These are phyloP conservation scores for Abrostola tripartita DNA, from an alignment of 2,888 invertebrate species.

Conservation along the genomic window DNA sequence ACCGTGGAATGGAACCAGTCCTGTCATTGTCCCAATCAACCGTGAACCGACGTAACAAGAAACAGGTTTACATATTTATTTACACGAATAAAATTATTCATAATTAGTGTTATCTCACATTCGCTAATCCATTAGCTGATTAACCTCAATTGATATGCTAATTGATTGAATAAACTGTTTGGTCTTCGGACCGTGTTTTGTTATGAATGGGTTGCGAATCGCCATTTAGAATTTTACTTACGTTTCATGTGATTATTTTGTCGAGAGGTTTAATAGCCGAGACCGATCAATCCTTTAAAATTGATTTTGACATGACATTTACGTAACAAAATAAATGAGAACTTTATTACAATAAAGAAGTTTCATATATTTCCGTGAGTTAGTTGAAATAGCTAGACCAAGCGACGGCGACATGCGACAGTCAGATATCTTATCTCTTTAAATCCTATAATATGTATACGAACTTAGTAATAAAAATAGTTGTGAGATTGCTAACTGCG, in stretches of 20 bases:
- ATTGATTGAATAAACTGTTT: slow-evolving; percentile 7
- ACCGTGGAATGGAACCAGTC: slow-evolving; percentile 38
- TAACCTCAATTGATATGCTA: slow-evolving; percentile 27
- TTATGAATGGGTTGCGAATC: not conserved
- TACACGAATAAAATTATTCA: slow-evolving; percentile 27
- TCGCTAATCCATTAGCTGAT: slow-evolving; percentile 32
- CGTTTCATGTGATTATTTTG: too few relatives aligned
- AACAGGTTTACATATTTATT: slow-evolving; percentile 34
- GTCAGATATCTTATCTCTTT: not conserved
- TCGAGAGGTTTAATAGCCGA: too few relatives aligned
- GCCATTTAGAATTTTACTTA: too few relatives aligned
- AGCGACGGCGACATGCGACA: too few relatives aligned
- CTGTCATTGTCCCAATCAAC: slow-evolving; percentile 37
- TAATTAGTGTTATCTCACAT: slow-evolving; percentile 45
- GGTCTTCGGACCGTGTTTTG: not conserved
- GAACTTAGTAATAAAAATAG: not conserved
- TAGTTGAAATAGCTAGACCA: too few relatives aligned
- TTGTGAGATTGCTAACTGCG: not conserved
- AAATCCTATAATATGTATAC: not conserved
- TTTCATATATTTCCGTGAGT: too few relatives aligned
- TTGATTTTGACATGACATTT: too few relatives aligned
- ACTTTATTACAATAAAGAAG: too few relatives aligned
- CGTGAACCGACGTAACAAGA: slow-evolving; percentile 32
- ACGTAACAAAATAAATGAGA: too few relatives aligned
- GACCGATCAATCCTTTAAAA: too few relatives aligned